Conservation (phyloP, 2,797 vertebrate species). For the Helostoma temminkii region DNA sequence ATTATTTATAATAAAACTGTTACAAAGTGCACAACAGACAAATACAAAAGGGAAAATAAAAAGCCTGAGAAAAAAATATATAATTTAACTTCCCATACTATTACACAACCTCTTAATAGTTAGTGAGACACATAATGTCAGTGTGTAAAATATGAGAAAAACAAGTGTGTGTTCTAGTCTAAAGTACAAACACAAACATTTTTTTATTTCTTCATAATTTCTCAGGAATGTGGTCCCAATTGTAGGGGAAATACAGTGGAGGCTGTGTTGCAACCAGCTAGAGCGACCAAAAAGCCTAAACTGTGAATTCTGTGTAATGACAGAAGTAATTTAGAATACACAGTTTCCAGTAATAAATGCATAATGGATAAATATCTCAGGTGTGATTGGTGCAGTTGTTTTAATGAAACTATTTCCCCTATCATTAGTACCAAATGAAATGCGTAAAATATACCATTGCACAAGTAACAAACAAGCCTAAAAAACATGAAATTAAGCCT, state of each 20-base stretch:
- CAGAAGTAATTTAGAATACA: background rate
- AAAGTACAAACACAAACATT: background rate
- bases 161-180: conserved; percentile 20
- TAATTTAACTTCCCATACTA: conserved; percentile 61
- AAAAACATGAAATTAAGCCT: conserved; percentile 13
- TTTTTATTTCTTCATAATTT: conserved; percentile 17
- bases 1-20: conserved; percentile 53
- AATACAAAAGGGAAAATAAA: conserved; percentile 58
- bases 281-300: background rate
- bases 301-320: background rate
- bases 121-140: conserved; percentile 44
- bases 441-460: conserved; percentile 8
- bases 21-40: conserved; percentile 78
- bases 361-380: background rate
- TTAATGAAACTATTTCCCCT: conserved; percentile 1
- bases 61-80: conserved; percentile 63
- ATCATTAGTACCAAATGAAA: conserved; percentile 35
- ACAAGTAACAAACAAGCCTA: conserved; percentile 9
- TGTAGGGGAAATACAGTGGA: background rate
- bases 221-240: background rate
- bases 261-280: background rate
- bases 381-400: conserved; percentile 3
- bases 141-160: conserved; percentile 33
- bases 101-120: conserved; percentile 64
- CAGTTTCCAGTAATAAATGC: background rate